Evolutionary conservation across 1,140 invertebrate species (phyloP).

Genomic region (Drosophila parabipectinata): DNA sequence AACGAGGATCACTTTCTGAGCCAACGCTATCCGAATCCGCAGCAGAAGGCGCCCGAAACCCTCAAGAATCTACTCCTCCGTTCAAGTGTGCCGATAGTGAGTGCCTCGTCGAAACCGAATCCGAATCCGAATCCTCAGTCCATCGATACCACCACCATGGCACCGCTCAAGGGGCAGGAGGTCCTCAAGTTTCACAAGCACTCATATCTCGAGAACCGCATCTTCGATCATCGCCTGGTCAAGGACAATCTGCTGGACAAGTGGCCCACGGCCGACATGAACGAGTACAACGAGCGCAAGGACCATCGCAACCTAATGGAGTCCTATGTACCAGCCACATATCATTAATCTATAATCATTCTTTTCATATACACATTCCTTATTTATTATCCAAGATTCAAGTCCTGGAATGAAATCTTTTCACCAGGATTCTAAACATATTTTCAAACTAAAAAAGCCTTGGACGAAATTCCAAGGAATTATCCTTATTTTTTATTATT

Average conservation of each 20-base stretch:
- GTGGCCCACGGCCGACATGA: slow-evolving; percentile 72
- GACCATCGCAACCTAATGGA: slow-evolving; percentile 83
- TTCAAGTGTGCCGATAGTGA: slow-evolving; percentile 82
- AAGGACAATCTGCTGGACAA: slow-evolving; percentile 82
- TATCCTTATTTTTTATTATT: background rate
- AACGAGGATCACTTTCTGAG: slow-evolving; percentile 70
- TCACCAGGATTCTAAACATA: no score
- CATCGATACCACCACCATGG: slow-evolving; percentile 52
- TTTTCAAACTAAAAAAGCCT: no score
- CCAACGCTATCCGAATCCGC: slow-evolving; percentile 65
- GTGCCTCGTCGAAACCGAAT: slow-evolving; percentile 44
- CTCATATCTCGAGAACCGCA: slow-evolving; percentile 81
- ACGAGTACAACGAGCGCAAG: slow-evolving; percentile 78
- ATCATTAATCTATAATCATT: slow-evolving; percentile 17
- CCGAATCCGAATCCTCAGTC: slow-evolving; percentile 16
- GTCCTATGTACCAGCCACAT: slow-evolving; percentile 76
- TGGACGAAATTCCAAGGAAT: no score
- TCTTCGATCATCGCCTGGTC: slow-evolving; percentile 79
- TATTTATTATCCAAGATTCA: background rate
- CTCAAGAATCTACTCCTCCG: slow-evolving; percentile 75
- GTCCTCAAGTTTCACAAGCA: slow-evolving; percentile 73
- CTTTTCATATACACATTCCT: background rate
- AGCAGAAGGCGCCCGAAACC: slow-evolving; percentile 68
- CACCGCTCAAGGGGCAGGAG: slow-evolving; percentile 70
- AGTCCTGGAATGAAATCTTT: background rate